phyloP scores from a whole-genome alignment of 2,888 invertebrate species.

The Scaeva pyrastri region DNA sequence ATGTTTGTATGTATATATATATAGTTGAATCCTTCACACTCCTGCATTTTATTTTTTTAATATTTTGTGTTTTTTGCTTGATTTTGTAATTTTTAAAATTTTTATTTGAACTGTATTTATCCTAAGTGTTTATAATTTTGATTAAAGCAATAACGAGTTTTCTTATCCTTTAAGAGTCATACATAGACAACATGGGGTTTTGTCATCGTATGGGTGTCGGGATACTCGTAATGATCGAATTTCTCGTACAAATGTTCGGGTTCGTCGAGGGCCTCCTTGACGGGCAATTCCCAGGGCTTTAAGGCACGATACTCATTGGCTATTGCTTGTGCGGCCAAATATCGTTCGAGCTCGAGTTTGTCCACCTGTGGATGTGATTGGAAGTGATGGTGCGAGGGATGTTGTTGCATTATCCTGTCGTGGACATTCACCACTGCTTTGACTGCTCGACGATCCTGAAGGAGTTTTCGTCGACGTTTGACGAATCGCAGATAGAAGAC shows the following conservation, averaged over 20 bases:
- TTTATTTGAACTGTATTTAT: constrained; percentile 71
- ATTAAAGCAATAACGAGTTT: constrained; percentile 75
- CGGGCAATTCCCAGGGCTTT: constrained; percentile 83
- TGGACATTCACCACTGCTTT: constrained; percentile 84
- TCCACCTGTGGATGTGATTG: constrained; percentile 81
- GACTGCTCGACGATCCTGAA: constrained; percentile 82
- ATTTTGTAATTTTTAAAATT: background rate
- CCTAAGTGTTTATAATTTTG: constrained; percentile 77
- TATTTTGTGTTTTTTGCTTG: background rate
- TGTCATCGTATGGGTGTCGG: constrained; percentile 84
- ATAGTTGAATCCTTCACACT: constrained; percentile 1
- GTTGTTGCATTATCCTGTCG: constrained; percentile 83
- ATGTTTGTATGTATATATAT: background rate
- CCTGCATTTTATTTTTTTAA: constrained; percentile 1
- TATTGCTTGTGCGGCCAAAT: constrained; percentile 83
- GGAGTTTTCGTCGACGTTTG: constrained; percentile 82
- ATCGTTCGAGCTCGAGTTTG: constrained; percentile 83
- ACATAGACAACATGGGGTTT: constrained; percentile 85
- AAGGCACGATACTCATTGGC: constrained; percentile 84
- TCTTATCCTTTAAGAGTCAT: constrained; percentile 83
- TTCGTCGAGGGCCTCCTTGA: constrained; percentile 82
- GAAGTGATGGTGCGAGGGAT: constrained; percentile 80
- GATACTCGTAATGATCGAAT: constrained; percentile 84
- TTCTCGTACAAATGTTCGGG: constrained; percentile 84
- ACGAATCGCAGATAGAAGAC: constrained; percentile 83